Base-by-base conservation (phyloP, 2,797 vertebrate genomes). In the Galaxias olidus region DNA sequence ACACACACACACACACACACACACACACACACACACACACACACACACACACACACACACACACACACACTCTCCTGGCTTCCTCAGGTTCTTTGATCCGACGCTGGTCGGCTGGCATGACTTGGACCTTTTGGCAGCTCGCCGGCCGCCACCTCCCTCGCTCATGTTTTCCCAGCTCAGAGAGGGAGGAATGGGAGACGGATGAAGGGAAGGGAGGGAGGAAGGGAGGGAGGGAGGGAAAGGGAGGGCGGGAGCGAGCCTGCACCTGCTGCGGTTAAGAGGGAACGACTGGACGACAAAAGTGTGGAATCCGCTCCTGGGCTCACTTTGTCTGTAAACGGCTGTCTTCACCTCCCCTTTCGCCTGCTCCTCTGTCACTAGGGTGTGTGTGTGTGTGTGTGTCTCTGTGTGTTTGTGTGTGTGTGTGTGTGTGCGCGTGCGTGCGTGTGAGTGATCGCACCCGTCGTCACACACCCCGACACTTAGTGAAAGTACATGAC, bases 201-300 rank as follows among this genome's bases (percentile, higher is more conserved):
- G 56, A 66, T 46, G n/a, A 18, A 17, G 54, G 43, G 18, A 19
- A 4, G n/a, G 52, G 52, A 61, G 42, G 20, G 9, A 53, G 0
- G 49, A 17, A 59, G 42, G 42, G 59, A 53, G 57, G 8, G 61
- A 50, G 56, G 69, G 11, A 7, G 42, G 49, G 8, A n/a, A 49
- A 55, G 43, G 61, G 40, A 50, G 63, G 66, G 55, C 58, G 64
- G 71, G 49, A 71, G 74, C 65, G 71, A 79, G 67, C 68, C 47
- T 84, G 85, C 86, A 87, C 88, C 85, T 88, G 86, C 76, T 82
- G 76, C 20, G 55, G 65, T 76, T 43, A 50, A 59, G 68, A 30
- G 30, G 30, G 74, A 12, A 69, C 54, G 73, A 75, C 78, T 72
- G 57, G 55, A 71, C 66, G 77, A 72, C 74, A 76, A 76, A n/a